Evolutionary conservation across 2,888 invertebrate genomes (phyloP).

Genomic region (Drosophila incognita): DNA sequence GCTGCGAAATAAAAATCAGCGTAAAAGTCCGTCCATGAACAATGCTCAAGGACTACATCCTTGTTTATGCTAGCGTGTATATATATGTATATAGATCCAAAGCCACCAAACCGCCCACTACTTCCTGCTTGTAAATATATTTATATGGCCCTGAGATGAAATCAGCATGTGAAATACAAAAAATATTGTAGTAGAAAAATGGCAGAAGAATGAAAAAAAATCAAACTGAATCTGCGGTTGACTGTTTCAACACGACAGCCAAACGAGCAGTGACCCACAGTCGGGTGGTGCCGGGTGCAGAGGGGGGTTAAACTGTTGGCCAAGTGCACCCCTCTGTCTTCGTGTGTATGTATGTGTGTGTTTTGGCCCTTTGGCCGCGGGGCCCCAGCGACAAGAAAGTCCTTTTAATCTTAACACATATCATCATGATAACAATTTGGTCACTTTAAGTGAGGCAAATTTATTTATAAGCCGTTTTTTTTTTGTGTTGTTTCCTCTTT

Average conservation of each 20-base stretch:
- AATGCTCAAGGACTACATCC: slow-evolving; percentile 63
- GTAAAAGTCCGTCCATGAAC: slow-evolving; percentile 72
- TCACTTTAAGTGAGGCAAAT: slow-evolving; percentile 85
- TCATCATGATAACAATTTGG: slow-evolving; percentile 85
- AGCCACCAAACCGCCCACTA: neutral
- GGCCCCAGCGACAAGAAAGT: slow-evolving; percentile 81
- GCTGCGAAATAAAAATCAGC: slow-evolving; percentile 81
- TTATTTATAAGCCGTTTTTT: slow-evolving; percentile 84
- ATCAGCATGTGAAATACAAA: slow-evolving; percentile 78
- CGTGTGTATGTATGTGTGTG: neutral
- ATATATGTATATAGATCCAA: neutral
- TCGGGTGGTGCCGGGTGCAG: neutral
- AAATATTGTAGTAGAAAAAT: slow-evolving; percentile 5
- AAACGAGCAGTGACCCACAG: slow-evolving; percentile 25
- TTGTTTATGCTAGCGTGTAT: slow-evolving; percentile 49
- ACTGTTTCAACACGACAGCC: slow-evolving; percentile 39
- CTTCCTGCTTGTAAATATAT: slow-evolving; percentile 6
- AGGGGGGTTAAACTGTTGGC: slow-evolving; percentile 39
- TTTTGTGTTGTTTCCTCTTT: slow-evolving; percentile 17
- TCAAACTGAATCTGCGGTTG: slow-evolving; percentile 68
- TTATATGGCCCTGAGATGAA: slow-evolving; percentile 62
- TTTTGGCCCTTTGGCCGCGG: slow-evolving; percentile 53
- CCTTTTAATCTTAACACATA: slow-evolving; percentile 84
- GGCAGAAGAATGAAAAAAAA: slow-evolving; percentile 25
- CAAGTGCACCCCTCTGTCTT: slow-evolving; percentile 41